A percentile compares a stretch with the other conserved stretches of the same genome.
Conservation (phyloP, 2,888 invertebrate genomes). For the Meiosimyza platycephala region DNA sequence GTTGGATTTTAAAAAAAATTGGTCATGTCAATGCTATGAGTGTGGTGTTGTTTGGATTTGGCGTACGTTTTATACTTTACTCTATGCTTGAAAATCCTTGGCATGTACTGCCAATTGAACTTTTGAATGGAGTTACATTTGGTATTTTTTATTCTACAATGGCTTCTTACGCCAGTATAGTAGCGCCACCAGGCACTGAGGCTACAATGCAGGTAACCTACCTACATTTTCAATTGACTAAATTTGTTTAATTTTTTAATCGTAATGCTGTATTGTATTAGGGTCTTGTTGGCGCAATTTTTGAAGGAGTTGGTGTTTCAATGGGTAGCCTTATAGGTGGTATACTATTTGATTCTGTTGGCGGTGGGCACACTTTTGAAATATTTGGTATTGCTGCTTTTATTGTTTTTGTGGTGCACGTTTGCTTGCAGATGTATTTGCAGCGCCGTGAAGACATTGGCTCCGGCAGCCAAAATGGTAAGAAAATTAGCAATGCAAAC, state of each 20-base stretch:
- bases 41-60: constrained; percentile 82
- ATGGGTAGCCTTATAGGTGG: constrained; percentile 85
- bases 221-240: constrained; percentile 40
- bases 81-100: constrained; percentile 84
- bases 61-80: constrained; percentile 84
- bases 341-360: constrained; percentile 73
- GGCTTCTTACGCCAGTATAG: constrained; percentile 87
- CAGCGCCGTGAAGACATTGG: constrained; percentile 51
- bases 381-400: constrained; percentile 79
- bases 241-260: constrained; percentile 17
- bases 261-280: constrained; percentile 58
- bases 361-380: constrained; percentile 77
- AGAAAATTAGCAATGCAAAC: constrained; percentile 35
- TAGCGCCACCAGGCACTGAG: constrained; percentile 86
- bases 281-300: constrained; percentile 87
- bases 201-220: constrained; percentile 90
- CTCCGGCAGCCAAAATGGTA: constrained; percentile 51
- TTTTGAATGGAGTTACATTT: constrained; percentile 88
- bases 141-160: constrained; percentile 90
- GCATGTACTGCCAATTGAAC: constrained; percentile 86
- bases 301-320: constrained; percentile 88
- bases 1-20: constrained; percentile 78
- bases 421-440: constrained; percentile 69
- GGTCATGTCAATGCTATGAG: constrained; percentile 88
- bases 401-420: constrained; percentile 72